Evolutionary conservation across 2,888 invertebrate genomes (phyloP).

Genomic region (Drosophila kuntzei): DNA sequence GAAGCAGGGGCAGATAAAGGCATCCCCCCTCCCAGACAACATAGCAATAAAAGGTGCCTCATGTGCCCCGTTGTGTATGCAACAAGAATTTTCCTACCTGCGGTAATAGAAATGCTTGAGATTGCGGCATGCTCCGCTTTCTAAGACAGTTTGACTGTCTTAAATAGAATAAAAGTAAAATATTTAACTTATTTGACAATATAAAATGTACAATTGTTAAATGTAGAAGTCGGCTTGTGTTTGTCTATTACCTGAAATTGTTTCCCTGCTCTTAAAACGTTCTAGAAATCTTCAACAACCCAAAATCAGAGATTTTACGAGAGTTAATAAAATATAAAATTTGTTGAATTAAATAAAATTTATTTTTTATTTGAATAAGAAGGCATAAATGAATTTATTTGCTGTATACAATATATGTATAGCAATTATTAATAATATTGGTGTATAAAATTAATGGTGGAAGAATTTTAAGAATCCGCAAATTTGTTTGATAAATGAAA

Average conservation of each 20-base stretch:
- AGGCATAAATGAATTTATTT: no score
- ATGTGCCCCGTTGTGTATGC: constrained; percentile 70
- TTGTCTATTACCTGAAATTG: no score
- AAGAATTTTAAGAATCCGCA: no score
- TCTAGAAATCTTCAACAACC: background rate
- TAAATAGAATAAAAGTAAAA: background rate
- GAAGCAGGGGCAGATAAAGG: background rate
- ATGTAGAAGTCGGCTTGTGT: background rate
- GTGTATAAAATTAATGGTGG: no score
- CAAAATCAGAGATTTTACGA: background rate
- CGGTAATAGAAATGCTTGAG: constrained; percentile 36
- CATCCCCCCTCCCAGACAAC: constrained; percentile 30
- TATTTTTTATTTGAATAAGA: no score
- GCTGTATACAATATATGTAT: no score
- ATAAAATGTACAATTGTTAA: background rate
- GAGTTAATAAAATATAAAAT: no score
- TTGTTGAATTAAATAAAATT: no score
- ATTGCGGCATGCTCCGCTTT: constrained; percentile 2
- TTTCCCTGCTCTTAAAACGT: background rate
- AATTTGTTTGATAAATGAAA: no score
- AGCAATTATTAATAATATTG: no score
- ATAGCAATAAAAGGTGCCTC: constrained; percentile 64
- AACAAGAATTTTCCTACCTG: constrained; percentile 57
- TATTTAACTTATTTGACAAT: constrained; percentile 3
- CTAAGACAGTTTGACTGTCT: constrained; percentile 9